These are phyloP conservation scores for Plectropomus leopardus DNA, from an alignment of 2,113 vertebrate species.

Conservation along the genomic window DNA sequence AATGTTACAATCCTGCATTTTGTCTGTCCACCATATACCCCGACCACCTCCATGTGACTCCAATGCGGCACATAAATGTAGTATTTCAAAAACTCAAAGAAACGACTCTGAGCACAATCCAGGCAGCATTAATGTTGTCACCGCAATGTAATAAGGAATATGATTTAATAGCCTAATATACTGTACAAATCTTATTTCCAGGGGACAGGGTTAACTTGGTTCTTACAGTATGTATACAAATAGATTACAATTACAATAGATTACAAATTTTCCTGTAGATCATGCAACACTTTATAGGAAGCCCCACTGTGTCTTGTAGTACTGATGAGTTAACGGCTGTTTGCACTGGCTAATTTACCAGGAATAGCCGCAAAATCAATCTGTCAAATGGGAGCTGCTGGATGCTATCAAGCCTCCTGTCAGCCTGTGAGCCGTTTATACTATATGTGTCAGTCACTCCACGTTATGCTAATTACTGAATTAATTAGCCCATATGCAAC, in stretches of 20 bases:
- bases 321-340: slow-evolving; percentile 11
- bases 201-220: background rate
- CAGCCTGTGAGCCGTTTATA: slow-evolving; percentile 60
- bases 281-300: background rate
- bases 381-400: slow-evolving; percentile 58
- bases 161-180: no score
- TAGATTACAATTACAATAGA: background rate
- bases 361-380: slow-evolving; percentile 49
- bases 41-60: no score
- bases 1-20: no score
- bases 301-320: background rate
- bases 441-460: slow-evolving; percentile 69
- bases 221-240: background rate
- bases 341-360: slow-evolving; percentile 27
- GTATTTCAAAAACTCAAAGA: no score
- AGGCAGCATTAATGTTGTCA: no score
- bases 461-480: slow-evolving; percentile 80
- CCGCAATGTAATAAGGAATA: no score
- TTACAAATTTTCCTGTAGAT: background rate
- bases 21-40: no score
- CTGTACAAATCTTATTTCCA: no score
- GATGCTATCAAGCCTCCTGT: slow-evolving; percentile 70
- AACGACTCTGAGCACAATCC: no score
- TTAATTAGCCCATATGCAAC: slow-evolving; percentile 76
- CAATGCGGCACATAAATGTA: no score